phyloP scores from a whole-genome alignment of 2,797 vertebrate species.

The Anabacerthia variegaticeps region DNA sequence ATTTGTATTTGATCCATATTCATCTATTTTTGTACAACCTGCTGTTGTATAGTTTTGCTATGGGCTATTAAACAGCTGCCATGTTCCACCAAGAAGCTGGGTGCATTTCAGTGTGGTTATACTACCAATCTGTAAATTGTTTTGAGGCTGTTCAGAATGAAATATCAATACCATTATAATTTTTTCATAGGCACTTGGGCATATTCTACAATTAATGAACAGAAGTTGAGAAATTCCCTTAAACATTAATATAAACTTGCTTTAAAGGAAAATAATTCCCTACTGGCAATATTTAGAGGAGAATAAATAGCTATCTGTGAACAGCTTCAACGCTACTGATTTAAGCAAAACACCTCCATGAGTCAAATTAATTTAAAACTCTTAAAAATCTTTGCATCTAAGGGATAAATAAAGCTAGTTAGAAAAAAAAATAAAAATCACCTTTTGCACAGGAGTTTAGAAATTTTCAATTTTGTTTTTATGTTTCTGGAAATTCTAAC shows the following conservation, averaged over 20 bases:
- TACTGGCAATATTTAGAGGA: not conserved
- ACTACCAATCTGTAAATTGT: slow-evolving; percentile 47
- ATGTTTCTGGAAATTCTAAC: not conserved
- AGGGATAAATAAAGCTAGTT: not conserved
- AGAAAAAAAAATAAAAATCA: not conserved
- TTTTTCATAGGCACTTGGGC: slow-evolving; percentile 50
- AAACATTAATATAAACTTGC: slow-evolving; percentile 54
- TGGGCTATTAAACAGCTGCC: slow-evolving; percentile 68
- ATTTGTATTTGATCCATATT: slow-evolving; percentile 62
- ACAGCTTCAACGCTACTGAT: not conserved
- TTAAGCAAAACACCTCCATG: not conserved
- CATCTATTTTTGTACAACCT: slow-evolving; percentile 25
- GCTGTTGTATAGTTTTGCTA: slow-evolving; percentile 57
- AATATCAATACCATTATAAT: slow-evolving; percentile 58
- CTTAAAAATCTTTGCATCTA: not conserved
- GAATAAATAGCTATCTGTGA: slow-evolving; percentile 5
- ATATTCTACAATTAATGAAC: slow-evolving; percentile 63
- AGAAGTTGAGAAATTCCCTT: slow-evolving; percentile 53
- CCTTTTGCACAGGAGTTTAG: not conserved
- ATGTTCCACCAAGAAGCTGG: slow-evolving; percentile 49
- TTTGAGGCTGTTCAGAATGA: slow-evolving; percentile 62
- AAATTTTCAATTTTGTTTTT: not conserved
- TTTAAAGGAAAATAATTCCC: slow-evolving; percentile 45
- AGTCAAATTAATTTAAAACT: not conserved
- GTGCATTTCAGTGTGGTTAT: slow-evolving; percentile 22